These are phyloP conservation scores for Cheumatopsyche charites DNA, from an alignment of 1,140 invertebrate genomes.

Conservation along the genomic window DNA sequence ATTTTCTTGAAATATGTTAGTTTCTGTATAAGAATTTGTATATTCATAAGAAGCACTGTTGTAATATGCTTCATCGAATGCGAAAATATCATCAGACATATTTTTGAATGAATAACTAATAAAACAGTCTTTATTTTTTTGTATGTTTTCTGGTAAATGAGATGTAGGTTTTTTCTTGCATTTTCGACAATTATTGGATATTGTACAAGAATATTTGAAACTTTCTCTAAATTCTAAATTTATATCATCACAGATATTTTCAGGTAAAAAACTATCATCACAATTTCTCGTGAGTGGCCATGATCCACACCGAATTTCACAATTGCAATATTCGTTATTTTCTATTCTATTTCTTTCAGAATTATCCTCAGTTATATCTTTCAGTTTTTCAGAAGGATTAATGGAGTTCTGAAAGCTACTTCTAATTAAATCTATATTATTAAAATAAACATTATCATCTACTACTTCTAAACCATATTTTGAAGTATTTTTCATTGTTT, in stretches of 20 bases:
- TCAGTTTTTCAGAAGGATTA: neutral
- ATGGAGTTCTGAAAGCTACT: neutral
- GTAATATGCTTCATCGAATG: neutral
- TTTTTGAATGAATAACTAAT: neutral
- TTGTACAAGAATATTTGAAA: neutral
- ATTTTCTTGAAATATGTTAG: neutral
- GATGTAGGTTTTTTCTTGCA: neutral
- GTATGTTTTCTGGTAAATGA: neutral
- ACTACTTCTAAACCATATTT: neutral
- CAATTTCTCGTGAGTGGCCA: too few relatives aligned
- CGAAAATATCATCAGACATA: neutral
- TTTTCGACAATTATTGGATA: neutral
- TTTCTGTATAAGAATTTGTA: neutral
- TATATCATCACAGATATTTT: slow-evolving; percentile 25
- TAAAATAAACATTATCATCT: slow-evolving; percentile 25
- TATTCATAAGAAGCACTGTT: neutral
- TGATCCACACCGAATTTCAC: too few relatives aligned
- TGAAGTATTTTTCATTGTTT: neutral
- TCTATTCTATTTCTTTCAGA: slow-evolving; percentile 9
- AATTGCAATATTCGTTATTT: too few relatives aligned
- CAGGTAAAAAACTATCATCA: neutral
- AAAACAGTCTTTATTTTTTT: neutral
- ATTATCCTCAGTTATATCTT: neutral
- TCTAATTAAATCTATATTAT: slow-evolving; percentile 15
- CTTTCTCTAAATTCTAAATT: neutral